A percentile compares a stretch with the other conserved stretches of the same genome.
phyloP scores from a whole-genome alignment of 1,140 invertebrate species.

The Venustaconcha ellipsiformis region DNA sequence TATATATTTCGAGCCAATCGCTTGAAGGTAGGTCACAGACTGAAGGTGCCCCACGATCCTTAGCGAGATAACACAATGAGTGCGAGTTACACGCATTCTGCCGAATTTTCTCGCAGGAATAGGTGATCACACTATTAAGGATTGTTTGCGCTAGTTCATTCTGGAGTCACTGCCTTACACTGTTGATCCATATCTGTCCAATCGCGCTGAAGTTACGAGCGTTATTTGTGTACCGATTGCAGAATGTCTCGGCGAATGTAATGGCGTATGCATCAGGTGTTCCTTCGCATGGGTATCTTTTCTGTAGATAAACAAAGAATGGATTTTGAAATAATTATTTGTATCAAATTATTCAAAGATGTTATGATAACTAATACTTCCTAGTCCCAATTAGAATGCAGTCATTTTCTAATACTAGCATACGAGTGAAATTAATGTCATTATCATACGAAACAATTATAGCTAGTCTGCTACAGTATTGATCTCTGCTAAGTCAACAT shows the following conservation, averaged over 20 bases:
- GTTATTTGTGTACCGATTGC: slow-evolving; percentile 5
- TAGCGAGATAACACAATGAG: slow-evolving; percentile 2
- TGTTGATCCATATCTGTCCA: slow-evolving; percentile 19
- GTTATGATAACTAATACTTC: not conserved
- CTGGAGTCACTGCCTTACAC: slow-evolving; percentile 17
- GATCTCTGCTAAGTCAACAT: no score
- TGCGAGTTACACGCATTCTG: slow-evolving; percentile 2
- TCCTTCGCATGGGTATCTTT: not conserved
- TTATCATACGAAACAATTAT: no score
- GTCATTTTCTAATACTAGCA: not conserved
- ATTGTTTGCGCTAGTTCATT: slow-evolving; percentile 9
- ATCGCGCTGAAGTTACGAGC: not conserved
- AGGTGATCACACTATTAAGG: not conserved
- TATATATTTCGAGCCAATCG: slow-evolving; percentile 2
- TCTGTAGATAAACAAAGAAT: not conserved
- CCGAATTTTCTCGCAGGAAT: slow-evolving; percentile 5
- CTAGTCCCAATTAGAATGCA: not conserved
- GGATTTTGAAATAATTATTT: not conserved
- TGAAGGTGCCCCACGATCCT: not conserved
- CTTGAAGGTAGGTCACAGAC: slow-evolving; percentile 7
- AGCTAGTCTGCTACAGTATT: no score
- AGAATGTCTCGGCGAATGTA: slow-evolving; percentile 17
- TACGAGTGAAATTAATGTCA: no score
- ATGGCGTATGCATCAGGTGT: slow-evolving; percentile 4
- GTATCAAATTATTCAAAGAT: not conserved